phyloP scores from a whole-genome alignment of 2,888 invertebrate species.

The Hemaris fuciformis region DNA sequence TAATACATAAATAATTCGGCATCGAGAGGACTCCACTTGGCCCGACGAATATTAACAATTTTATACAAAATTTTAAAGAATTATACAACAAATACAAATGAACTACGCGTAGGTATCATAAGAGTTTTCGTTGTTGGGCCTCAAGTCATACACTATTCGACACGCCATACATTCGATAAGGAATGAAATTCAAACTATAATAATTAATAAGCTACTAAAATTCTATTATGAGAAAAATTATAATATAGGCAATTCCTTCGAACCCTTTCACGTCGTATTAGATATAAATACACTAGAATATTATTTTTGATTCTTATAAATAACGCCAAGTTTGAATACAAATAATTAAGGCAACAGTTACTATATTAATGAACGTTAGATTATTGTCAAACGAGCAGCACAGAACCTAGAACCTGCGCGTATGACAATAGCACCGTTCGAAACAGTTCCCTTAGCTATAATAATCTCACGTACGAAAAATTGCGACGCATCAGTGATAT shows the following conservation, averaged over 20 bases:
- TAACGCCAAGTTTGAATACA: constrained; percentile 45
- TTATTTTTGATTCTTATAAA: constrained; percentile 40
- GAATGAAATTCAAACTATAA: constrained; percentile 38
- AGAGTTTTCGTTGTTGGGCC: constrained; percentile 53
- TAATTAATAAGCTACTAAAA: constrained; percentile 33
- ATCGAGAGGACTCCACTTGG: constrained; percentile 49
- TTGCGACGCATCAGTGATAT: constrained; percentile 21
- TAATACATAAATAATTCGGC: constrained; percentile 54
- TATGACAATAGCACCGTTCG: constrained; percentile 37
- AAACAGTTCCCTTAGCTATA: constrained; percentile 47
- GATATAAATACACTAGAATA: constrained; percentile 44
- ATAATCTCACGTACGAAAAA: constrained; percentile 51
- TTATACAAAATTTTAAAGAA: constrained; percentile 16
- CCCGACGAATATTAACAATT: constrained; percentile 22
- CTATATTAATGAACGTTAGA: constrained; percentile 31
- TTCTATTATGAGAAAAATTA: constrained; percentile 36
- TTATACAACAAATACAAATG: neutral
- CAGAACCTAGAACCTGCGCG: neutral
- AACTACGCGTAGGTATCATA: constrained; percentile 8
- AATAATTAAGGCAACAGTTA: constrained; percentile 65
- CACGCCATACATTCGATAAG: constrained; percentile 26
- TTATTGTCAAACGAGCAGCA: constrained; percentile 45
- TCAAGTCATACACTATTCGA: constrained; percentile 21
- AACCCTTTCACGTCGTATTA: constrained; percentile 36
- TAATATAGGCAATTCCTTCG: constrained; percentile 54